Percentiles rank a stretch among this genome's conserved stretches.
Evolutionary conservation across 2,888 invertebrate species (phyloP).

Genomic region (Tipula helvola): DNA sequence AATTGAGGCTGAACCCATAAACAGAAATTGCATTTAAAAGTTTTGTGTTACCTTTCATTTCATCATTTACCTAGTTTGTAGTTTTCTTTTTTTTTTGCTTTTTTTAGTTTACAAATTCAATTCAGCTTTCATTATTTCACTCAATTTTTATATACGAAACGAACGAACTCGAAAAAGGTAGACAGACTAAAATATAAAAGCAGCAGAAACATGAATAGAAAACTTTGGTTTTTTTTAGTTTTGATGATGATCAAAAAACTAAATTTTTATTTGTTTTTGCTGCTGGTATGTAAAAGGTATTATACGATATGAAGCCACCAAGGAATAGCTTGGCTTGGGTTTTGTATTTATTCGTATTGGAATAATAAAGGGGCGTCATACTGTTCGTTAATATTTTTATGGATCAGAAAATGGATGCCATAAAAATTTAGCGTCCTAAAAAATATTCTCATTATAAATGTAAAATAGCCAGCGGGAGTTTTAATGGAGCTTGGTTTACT

Average conservation of each 20-base stretch:
- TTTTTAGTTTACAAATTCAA: neutral
- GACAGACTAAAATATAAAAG: neutral
- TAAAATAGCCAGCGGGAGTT: neutral
- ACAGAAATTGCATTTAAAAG: neutral
- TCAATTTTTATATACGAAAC: neutral
- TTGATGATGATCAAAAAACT: neutral
- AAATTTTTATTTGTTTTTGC: neutral
- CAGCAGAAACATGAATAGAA: constrained; percentile 4
- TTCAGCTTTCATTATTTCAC: neutral
- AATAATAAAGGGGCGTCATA: neutral
- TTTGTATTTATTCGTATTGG: neutral
- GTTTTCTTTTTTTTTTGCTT: neutral
- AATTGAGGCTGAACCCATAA: neutral
- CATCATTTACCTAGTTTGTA: neutral
- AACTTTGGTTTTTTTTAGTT: neutral
- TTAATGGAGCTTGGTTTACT: neutral
- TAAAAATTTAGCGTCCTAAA: neutral
- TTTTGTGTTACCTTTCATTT: neutral
- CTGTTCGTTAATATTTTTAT: neutral
- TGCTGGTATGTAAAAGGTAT: neutral
- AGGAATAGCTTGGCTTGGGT: neutral
- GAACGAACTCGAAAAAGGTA: neutral
- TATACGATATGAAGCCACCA: neutral
- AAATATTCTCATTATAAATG: neutral
- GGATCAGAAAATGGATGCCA: neutral